phyloP scores from a whole-genome alignment of 2,888 invertebrate species.

The Tillus elongatus region DNA sequence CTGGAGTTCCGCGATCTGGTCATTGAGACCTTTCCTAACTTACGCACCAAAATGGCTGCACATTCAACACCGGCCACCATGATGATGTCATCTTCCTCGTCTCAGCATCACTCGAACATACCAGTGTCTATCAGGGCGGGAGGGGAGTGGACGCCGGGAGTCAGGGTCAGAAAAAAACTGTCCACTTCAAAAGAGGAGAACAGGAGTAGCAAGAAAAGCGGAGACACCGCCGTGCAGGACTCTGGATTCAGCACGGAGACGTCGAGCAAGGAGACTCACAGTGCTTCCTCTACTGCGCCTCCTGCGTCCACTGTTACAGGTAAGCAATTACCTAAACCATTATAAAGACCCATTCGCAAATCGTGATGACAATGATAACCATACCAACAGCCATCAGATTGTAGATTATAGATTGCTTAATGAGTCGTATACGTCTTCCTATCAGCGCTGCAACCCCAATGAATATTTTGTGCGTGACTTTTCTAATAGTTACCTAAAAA shows the following conservation, averaged over 20 bases:
- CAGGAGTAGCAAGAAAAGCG: conserved; percentile 43
- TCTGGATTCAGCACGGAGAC: conserved; percentile 88
- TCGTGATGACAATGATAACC: no score
- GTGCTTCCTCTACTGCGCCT: conserved; percentile 56
- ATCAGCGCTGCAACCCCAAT: no score
- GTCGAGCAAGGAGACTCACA: conserved; percentile 71
- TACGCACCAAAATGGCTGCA: conserved; percentile 76
- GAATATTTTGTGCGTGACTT: no score
- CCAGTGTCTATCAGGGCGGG: conserved; percentile 43
- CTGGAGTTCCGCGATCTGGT: conserved; percentile 89
- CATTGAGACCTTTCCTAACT: conserved; percentile 88
- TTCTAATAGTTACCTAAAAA: no score
- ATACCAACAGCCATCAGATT: no score
- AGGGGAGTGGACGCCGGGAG: conserved; percentile 75
- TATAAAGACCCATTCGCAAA: no score
- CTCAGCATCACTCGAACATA: conserved; percentile 43
- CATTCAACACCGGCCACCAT: conserved; percentile 39
- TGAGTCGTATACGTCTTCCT: no score
- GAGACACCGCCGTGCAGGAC: conserved; percentile 60
- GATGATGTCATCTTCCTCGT: conserved; percentile 44
- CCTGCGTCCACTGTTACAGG: conserved; percentile 40
- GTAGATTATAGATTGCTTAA: no score
- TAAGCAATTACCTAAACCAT: conserved; percentile 5
- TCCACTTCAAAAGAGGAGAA: conserved; percentile 33
- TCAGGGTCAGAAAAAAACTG: conserved; percentile 54